Percentiles rank a stretch among this genome's conserved stretches.
phyloP scores from a whole-genome alignment of 2,113 vertebrate genomes.

The Thymallus thymallus region DNA sequence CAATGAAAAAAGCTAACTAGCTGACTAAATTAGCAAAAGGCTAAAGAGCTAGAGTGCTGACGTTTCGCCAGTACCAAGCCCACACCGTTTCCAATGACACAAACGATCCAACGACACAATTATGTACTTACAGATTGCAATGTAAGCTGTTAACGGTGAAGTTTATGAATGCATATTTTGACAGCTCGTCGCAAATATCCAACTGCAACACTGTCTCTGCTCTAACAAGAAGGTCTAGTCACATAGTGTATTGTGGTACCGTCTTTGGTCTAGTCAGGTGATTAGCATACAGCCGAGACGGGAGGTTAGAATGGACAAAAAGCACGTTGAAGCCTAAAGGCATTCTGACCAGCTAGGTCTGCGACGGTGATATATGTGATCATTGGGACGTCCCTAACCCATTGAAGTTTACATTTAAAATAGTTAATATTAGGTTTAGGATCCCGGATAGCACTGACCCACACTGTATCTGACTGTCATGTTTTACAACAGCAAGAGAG shows the following conservation, averaged over 20 bases:
- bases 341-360: no score
- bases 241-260: no score
- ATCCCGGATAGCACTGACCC: no score
- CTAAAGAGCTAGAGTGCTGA: not conserved
- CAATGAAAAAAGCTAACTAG: not conserved
- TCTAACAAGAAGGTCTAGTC: no score
- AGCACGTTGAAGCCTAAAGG: not conserved
- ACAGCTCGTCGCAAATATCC: conserved; percentile 47
- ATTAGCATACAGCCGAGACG: conserved; percentile 29
- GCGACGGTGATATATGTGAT: no score
- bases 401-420: no score
- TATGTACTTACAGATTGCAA: conserved; percentile 25
- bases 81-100: not conserved
- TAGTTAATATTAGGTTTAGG: no score
- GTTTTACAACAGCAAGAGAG: no score
- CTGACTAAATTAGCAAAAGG: not conserved
- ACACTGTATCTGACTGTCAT: no score
- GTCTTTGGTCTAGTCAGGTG: conserved; percentile 59
- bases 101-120: not conserved
- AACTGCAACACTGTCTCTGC: conserved; percentile 27
- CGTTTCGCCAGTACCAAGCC: not conserved
- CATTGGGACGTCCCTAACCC: no score
- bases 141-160: conserved; percentile 25
- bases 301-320: conserved; percentile 48
- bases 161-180: conserved; percentile 28